Evolutionary conservation across 1,140 invertebrate genomes (phyloP).

Genomic region (Stenopsyche tienmushanensis): DNA sequence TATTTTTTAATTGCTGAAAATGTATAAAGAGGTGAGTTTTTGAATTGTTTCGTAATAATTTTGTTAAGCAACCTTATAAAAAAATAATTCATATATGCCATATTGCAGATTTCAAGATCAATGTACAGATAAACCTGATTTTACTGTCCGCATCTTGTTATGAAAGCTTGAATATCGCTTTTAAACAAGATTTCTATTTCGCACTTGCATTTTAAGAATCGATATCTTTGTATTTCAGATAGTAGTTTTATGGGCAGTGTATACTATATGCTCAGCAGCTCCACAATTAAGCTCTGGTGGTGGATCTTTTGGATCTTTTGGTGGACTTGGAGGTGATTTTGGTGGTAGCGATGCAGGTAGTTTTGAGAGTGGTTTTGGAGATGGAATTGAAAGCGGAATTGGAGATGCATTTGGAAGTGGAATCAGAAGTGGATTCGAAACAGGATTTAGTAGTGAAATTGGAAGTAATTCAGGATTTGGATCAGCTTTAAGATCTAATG

Average conservation of each 20-base stretch:
- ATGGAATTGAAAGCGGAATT: neutral
- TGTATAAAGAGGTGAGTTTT: neutral
- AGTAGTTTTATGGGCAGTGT: neutral
- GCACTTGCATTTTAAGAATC: neutral
- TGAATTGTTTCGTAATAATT: neutral
- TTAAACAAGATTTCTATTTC: neutral
- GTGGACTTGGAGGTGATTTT: conserved; percentile 20
- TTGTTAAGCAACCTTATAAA: neutral
- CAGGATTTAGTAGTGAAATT: conserved; percentile 3
- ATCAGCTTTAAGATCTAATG: neutral
- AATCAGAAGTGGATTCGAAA: neutral
- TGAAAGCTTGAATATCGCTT: conserved; percentile 5
- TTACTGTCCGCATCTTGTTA: neutral
- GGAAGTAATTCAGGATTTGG: neutral
- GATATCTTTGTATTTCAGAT: conserved; percentile 9
- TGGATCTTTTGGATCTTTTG: neutral
- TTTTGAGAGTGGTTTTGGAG: conserved; percentile 8
- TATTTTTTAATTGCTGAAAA: neutral
- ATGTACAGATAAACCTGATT: neutral
- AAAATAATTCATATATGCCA: neutral
- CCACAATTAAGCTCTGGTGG: conserved; percentile 20
- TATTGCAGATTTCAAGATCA: conserved; percentile 2
- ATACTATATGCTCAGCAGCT: conserved; percentile 14
- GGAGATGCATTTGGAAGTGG: conserved; percentile 11
- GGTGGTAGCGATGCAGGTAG: neutral